Evolutionary conservation across 2,113 vertebrate genomes (phyloP).

Genomic region (Gulo gulo): DNA sequence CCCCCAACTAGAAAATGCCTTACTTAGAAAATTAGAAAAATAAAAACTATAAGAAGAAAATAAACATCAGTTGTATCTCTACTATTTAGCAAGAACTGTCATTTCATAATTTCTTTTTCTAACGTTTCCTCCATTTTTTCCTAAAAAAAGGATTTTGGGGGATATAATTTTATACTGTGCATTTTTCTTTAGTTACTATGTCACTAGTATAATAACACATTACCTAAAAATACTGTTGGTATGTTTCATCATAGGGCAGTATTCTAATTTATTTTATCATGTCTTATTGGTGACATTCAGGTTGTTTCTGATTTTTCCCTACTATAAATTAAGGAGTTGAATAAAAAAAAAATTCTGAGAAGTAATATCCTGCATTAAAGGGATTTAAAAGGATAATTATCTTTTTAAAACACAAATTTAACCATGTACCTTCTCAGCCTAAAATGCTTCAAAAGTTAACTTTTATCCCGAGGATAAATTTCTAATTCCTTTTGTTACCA

Average conservation of each 20-base stretch:
- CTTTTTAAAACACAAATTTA: background rate
- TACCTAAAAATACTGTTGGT: background rate
- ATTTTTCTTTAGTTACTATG: background rate
- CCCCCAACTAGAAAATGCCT: background rate
- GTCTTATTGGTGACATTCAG: background rate
- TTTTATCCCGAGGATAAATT: background rate
- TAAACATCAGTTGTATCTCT: background rate
- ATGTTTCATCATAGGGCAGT: background rate
- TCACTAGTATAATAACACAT: background rate
- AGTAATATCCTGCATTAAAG: background rate
- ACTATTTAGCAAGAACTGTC: background rate
- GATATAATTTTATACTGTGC: background rate
- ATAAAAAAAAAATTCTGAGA: background rate
- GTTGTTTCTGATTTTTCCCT: background rate
- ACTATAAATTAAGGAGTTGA: background rate
- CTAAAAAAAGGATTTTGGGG: background rate
- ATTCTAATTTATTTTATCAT: background rate
- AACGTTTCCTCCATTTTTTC: background rate
- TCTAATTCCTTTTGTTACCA: background rate
- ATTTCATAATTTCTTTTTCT: background rate
- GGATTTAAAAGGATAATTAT: background rate
- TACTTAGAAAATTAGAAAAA: constrained; percentile 13
- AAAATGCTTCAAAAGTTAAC: background rate
- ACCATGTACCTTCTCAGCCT: background rate
- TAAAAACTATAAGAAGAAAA: constrained; percentile 23